Conservation (phyloP, 2,888 invertebrate species). For the Amphipoea oculea region DNA sequence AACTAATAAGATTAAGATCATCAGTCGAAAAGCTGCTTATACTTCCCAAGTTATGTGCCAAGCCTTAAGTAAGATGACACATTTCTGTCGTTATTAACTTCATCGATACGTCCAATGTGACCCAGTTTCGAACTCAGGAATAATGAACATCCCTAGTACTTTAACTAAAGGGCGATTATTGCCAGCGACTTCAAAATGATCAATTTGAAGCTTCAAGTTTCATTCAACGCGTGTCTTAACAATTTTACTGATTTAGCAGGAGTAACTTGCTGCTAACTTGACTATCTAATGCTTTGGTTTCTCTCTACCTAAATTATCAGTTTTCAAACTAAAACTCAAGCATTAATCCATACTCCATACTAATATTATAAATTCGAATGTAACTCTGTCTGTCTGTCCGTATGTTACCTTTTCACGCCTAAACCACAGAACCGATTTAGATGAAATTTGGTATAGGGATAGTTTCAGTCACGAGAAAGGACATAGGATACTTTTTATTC, state of each 20-base stretch:
- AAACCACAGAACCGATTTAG: too few relatives aligned
- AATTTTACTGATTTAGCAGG: not conserved
- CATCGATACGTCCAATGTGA: conserved; percentile 27
- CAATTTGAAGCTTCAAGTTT: not conserved
- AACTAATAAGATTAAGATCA: not conserved
- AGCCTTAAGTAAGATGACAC: not conserved
- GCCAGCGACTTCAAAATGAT: not conserved
- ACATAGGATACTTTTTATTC: too few relatives aligned
- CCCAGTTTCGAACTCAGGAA: conserved; percentile 18
- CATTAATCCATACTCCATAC: too few relatives aligned
- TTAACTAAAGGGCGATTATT: not conserved
- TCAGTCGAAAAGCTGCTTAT: not conserved
- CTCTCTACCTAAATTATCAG: not conserved
- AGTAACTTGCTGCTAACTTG: too few relatives aligned
- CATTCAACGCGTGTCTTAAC: not conserved
- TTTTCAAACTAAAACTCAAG: not conserved
- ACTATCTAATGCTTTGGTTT: not conserved
- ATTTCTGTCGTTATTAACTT: conserved; percentile 4
- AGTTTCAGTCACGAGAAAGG: too few relatives aligned
- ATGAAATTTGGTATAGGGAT: too few relatives aligned
- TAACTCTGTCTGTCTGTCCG: too few relatives aligned
- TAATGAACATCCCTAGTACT: not conserved
- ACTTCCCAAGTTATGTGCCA: not conserved
- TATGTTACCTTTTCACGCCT: too few relatives aligned
- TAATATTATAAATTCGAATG: too few relatives aligned